Base-by-base conservation (phyloP, 1,140 invertebrate genomes). In the Zaprionus lachaisei region DNA sequence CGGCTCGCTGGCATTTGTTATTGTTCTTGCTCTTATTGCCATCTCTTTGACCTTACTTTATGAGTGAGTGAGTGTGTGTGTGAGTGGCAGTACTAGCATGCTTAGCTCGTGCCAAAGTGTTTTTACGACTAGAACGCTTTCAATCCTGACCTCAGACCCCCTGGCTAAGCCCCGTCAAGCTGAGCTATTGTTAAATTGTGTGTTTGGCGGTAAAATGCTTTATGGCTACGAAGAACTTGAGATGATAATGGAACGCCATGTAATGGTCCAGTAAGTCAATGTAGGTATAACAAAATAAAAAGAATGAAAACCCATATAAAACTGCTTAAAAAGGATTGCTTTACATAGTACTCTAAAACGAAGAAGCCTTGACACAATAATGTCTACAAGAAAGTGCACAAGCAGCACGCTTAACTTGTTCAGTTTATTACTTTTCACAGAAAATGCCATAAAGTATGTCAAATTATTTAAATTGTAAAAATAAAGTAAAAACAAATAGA, bases 121-220 rank as follows among this genome's bases (percentile, higher is more conserved):
- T 89, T 84, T 87, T 87, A 82, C 74, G 66, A 60, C 77, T 44
- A 28, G 38, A 71, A 65, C 41, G 73, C 49, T 62, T 68, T 67
- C 57, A 67, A 66, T 61, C 24, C 38, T 51, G 64, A 63, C 56
- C 47, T 20, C 17, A 51, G 20, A n/a, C n/a, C 41, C 41, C 6
- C 38, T n/a, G 20, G 7, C 47, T 51, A 22, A 49, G 47, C 17
- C 38, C 5, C 17, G 31, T 51, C n/a, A 17, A 54, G 51, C 24
- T 58, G 44, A 47, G 69, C 72, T 71, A 75, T 77, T 67, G 74
- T 66, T 66, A 34, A 65, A 77, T 67, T 77, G 70, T 77, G 57
- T 75, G 54, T 75, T 72, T 62, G 70, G 61, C 70, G 74, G 34
- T 77, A 77, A 77, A 77, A 77, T 77, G 71, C 71, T 77, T 77